phyloP scores from a whole-genome alignment of 1,140 invertebrate genomes.

The Lucilia cuprina region DNA sequence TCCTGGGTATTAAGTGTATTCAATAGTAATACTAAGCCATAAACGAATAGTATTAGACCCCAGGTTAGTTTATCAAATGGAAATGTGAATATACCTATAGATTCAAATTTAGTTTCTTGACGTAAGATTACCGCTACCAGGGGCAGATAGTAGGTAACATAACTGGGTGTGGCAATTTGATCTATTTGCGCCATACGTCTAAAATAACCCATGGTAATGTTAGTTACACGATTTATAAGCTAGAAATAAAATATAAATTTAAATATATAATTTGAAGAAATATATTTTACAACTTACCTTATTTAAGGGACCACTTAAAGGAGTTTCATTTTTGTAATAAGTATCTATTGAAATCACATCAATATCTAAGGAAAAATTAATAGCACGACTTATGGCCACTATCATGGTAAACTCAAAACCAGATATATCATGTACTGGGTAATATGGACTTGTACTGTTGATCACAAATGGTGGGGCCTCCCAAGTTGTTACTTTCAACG shows the following conservation, averaged over 20 bases:
- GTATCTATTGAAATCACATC: not conserved
- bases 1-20: not conserved
- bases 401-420: not conserved
- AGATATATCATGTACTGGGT: not conserved
- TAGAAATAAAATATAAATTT: not conserved
- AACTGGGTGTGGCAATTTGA: not conserved
- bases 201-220: conserved; percentile 18
- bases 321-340: not conserved
- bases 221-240: not conserved
- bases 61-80: conserved; percentile 27
- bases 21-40: not conserved
- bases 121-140: not conserved
- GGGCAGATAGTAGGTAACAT: not conserved
- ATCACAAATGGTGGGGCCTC: not conserved
- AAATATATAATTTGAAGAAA: too few species aligned
- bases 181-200: not conserved
- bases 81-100: not conserved
- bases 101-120: not conserved
- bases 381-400: not conserved
- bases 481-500: not conserved
- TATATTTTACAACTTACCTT: not conserved
- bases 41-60: not conserved
- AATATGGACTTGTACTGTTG: not conserved
- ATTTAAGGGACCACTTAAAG: not conserved
- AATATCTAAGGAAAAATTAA: not conserved